Evolutionary conservation across 1,140 invertebrate genomes (phyloP), one percentile per base, ranked within the genome.

Genomic region (Lysiphlebus fabarum): DNA sequence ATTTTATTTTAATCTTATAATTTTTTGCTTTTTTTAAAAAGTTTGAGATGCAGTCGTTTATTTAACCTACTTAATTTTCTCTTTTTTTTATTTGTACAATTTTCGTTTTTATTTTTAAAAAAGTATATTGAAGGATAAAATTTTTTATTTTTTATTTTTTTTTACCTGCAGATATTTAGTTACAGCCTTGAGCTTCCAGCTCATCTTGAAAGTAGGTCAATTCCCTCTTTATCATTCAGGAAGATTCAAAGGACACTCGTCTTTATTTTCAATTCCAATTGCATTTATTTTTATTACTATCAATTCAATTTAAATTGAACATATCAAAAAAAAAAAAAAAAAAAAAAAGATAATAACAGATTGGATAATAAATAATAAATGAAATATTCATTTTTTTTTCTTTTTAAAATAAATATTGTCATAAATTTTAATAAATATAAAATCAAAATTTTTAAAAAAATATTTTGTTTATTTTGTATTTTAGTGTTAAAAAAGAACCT

Each of bases 401-500:
- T 26, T 26, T 26, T 26, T 26, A 2, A 4, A 26, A 26, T 26
- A 26, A 26, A 26, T 26, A 26, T 26, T 26, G 17, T 26, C 17
- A 26, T 26, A 26, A 26, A 26, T 26, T 26, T 26, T 26, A 26
- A 26, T 26, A 26, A 26, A 26, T 4, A 26, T 1, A 26, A 26
- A 26, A 26, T 26, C 17, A 26, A 26, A 2, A 26, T 26, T 26
- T 26, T 26, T 26, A 1, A 26, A 2, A 26, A 2, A 26, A n/a
- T 26, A 26, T 26, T 26, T 26, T 26, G 2, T 26, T 26, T 26
- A 26, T 26, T 26, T 26, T 26, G 17, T 26, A 26, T 82, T 82
- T 70, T 71, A 83, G 82, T 67, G 77, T 83, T 54, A 84, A 83
- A 68, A 79, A 77, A 69, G 81, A 83, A 67, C 77, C 81, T 45